phyloP scores from a whole-genome alignment of 2,797 vertebrate genomes.

The Pantherophis alleghaniensis region DNA sequence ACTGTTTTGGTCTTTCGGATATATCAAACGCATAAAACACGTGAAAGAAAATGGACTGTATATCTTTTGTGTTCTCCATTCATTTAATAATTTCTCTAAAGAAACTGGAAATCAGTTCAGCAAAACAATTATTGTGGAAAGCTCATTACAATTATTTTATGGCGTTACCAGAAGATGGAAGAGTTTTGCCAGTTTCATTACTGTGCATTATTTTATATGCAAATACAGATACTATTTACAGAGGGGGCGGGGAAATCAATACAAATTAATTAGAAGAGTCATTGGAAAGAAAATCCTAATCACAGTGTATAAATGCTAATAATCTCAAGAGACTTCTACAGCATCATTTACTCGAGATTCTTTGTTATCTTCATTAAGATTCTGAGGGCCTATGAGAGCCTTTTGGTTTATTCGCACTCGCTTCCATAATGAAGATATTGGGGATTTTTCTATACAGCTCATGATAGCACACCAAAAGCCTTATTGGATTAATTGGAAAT shows the following conservation, averaged over 20 bases:
- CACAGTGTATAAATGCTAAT: not conserved
- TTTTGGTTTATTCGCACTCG: not conserved
- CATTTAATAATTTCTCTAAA: not conserved
- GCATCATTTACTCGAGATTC: not conserved
- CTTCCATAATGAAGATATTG: constrained; percentile 11
- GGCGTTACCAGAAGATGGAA: not conserved
- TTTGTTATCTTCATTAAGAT: not conserved
- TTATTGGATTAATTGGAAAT: not conserved
- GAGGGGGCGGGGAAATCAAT: not conserved
- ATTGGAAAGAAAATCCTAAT: not conserved
- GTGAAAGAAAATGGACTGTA: not conserved
- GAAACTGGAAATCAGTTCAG: constrained; percentile 6
- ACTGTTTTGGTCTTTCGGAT: constrained; percentile 23
- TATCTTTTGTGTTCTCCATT: not conserved
- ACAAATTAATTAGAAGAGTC: constrained; percentile 19
- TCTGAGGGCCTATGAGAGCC: not conserved
- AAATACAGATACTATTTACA: constrained; percentile 1
- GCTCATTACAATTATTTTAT: not conserved
- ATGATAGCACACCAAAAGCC: not conserved
- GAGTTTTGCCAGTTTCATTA: not conserved
- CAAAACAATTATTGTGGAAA: not conserved
- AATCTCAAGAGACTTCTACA: not conserved
- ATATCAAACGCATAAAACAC: constrained; percentile 6
- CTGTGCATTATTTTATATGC: not conserved
- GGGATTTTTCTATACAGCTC: not conserved